phyloP scores from a whole-genome alignment of 2,113 vertebrate genomes.

The Potamarius usumacintae region DNA sequence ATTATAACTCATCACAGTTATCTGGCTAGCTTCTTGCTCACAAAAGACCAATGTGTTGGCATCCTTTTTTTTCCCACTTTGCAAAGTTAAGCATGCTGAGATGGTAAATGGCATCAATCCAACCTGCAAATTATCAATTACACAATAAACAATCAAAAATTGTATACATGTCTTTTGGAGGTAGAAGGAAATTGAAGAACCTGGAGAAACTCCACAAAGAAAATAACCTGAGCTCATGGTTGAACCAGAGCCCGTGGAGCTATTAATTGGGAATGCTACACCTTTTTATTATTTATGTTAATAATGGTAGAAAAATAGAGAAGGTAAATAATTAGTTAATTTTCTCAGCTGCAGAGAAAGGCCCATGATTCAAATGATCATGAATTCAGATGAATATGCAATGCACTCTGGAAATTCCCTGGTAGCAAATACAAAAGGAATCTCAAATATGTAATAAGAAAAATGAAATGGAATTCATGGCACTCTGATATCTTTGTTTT shows the following conservation, averaged over 20 bases:
- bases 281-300: background rate
- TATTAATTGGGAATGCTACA: background rate
- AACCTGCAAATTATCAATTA: background rate
- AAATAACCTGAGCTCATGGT: background rate
- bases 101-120: background rate
- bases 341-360: background rate
- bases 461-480: constrained; percentile 42
- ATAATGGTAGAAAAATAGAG: background rate
- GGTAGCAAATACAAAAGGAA: constrained; percentile 43
- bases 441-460: constrained; percentile 47
- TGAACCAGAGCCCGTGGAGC: background rate
- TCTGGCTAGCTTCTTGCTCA: background rate
- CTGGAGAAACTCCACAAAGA: background rate
- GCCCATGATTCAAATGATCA: background rate
- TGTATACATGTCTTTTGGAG: background rate
- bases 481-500: constrained; percentile 31
- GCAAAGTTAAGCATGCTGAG: background rate
- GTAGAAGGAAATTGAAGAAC: background rate
- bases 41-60: background rate
- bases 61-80: background rate
- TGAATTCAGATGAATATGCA: constrained; percentile 3
- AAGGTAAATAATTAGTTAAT: background rate
- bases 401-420: constrained; percentile 47
- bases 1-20: background rate
- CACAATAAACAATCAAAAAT: background rate